Percentiles rank a stretch among this genome's conserved stretches.
These are phyloP conservation scores for Trissolcus brochymenae DNA, from an alignment of 2,888 invertebrate genomes.

Conservation along the genomic window DNA sequence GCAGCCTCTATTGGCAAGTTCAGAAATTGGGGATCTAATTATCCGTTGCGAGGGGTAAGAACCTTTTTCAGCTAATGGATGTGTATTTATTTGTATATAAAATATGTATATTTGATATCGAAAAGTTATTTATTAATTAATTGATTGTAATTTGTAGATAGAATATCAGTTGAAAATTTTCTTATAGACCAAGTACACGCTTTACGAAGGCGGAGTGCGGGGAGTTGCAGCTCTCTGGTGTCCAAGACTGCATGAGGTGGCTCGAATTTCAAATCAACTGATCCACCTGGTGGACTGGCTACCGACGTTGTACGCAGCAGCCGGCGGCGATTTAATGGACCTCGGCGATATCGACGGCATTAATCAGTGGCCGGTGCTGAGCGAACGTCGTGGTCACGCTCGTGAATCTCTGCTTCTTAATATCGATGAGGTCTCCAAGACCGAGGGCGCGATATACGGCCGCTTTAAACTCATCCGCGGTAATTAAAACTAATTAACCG, in stretches of 20 bases:
- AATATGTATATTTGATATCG: no score
- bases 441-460: constrained; percentile 71
- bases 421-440: constrained; percentile 76
- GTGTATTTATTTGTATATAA: not conserved
- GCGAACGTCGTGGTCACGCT: constrained; percentile 69
- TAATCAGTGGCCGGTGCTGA: constrained; percentile 78
- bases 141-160: no score
- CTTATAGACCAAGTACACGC: constrained; percentile 81
- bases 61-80: not conserved
- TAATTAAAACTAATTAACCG: constrained; percentile 46
- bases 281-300: constrained; percentile 85
- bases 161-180: not conserved
- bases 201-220: constrained; percentile 85
- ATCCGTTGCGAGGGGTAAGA: constrained; percentile 80
- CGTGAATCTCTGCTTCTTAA: constrained; percentile 78
- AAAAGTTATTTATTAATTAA: no score
- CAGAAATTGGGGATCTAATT: constrained; percentile 80
- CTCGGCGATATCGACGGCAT: constrained; percentile 76
- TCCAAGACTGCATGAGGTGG: constrained; percentile 78
- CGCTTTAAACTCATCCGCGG: constrained; percentile 72
- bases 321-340: constrained; percentile 77
- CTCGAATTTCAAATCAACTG: constrained; percentile 79
- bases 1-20: constrained; percentile 78
- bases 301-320: constrained; percentile 82
- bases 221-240: constrained; percentile 83